Evolutionary conservation across 1,140 invertebrate species (phyloP).

Genomic region (Polypedilum pembai): DNA sequence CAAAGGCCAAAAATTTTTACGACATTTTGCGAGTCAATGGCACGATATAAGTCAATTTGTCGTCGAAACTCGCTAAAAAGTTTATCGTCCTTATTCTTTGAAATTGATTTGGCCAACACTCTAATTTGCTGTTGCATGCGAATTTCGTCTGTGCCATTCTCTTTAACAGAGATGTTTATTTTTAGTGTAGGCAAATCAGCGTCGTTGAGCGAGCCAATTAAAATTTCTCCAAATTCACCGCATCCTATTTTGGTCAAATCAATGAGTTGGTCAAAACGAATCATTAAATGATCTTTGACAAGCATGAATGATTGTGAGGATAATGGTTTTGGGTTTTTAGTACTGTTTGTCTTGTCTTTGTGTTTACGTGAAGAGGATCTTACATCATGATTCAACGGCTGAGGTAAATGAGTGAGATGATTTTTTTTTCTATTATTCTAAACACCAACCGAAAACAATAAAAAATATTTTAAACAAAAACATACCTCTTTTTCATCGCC

Average conservation of each 20-base stretch:
- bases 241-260: constrained; percentile 77
- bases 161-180: constrained; percentile 36
- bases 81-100: constrained; percentile 60
- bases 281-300: constrained; percentile 54
- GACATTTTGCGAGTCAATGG: constrained; percentile 72
- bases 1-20: constrained; percentile 72
- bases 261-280: constrained; percentile 63
- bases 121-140: constrained; percentile 40
- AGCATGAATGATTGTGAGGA: constrained; percentile 29
- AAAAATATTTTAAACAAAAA: neutral
- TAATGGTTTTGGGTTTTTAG: constrained; percentile 14
- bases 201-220: constrained; percentile 48
- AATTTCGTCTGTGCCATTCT: constrained; percentile 40
- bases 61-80: constrained; percentile 74
- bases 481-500: neutral
- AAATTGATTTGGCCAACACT: constrained; percentile 40
- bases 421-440: neutral
- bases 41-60: constrained; percentile 77
- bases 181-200: constrained; percentile 53
- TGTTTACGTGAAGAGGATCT: neutral
- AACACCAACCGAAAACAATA: neutral
- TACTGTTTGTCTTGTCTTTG: neutral
- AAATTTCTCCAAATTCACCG: constrained; percentile 85
- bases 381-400: neutral
- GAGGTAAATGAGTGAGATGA: neutral